Percentiles rank a stretch among this genome's conserved stretches.
These are phyloP conservation scores for Sakesphorus luctuosus DNA, from an alignment of 2,113 vertebrate species.

Conservation along the genomic window DNA sequence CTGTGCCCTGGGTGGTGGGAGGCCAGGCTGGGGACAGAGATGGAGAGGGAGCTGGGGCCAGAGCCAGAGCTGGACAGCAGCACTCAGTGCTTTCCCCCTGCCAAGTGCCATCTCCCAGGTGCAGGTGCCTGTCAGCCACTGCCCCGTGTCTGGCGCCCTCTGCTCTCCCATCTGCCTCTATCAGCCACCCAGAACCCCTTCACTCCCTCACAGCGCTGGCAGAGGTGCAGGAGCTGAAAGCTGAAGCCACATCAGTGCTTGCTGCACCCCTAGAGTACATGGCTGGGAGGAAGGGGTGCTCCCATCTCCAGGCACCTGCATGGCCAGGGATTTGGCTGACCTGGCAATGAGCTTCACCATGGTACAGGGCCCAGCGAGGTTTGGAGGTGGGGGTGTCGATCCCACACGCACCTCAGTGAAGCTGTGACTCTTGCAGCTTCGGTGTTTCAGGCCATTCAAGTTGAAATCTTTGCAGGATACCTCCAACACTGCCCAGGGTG, in stretches of 20 bases:
- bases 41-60: fast-evolving
- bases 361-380: no score
- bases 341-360: fast-evolving
- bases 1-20: background rate
- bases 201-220: background rate
- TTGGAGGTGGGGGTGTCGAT: fast-evolving
- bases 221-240: background rate
- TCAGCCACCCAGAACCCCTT: background rate
- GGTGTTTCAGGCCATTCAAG: background rate
- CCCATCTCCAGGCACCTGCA: background rate
- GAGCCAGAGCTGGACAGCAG: background rate
- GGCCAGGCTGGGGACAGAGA: no score
- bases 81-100: fast-evolving
- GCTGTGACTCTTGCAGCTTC: background rate
- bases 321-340: background rate
- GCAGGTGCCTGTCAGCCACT: background rate
- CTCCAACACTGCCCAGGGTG: background rate
- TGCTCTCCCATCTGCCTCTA: background rate
- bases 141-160: background rate
- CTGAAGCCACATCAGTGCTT: background rate
- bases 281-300: background rate
- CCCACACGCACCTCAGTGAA: no score
- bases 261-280: background rate
- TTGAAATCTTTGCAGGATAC: background rate
- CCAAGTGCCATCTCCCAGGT: background rate